phyloP scores from a whole-genome alignment of 2,113 vertebrate species.

The Scophthalmus maximus region DNA sequence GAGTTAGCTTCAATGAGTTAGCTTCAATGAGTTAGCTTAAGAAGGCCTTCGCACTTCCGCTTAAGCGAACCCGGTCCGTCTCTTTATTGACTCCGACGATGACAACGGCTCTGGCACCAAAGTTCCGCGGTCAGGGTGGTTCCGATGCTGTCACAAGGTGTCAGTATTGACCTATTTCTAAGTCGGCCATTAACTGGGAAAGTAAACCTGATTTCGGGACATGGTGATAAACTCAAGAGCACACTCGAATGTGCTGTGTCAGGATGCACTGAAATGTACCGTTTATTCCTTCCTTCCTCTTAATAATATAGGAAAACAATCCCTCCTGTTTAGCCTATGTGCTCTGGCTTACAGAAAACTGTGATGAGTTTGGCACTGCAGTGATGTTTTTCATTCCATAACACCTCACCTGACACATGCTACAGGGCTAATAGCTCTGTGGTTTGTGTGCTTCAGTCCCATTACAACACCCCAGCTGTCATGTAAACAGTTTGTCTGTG shows the following conservation, averaged over 20 bases:
- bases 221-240: too few relatives aligned
- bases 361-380: too few relatives aligned
- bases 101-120: background rate
- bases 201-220: background rate
- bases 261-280: too few relatives aligned
- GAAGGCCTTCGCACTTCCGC: background rate
- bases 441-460: too few relatives aligned
- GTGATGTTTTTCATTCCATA: too few relatives aligned
- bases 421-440: too few relatives aligned
- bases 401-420: too few relatives aligned
- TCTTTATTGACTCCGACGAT: conserved; percentile 23
- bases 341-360: too few relatives aligned
- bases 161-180: conserved; percentile 45
- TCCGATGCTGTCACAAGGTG: conserved; percentile 51
- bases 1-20: background rate
- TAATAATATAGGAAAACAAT: background rate
- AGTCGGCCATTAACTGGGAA: background rate
- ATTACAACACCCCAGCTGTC: too few relatives aligned
- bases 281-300: too few relatives aligned
- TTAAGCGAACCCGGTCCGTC: conserved; percentile 17
- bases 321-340: background rate
- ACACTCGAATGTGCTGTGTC: too few relatives aligned
- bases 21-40: background rate
- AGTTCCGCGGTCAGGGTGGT: conserved; percentile 30
- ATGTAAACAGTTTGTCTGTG: too few relatives aligned